Percentiles rank a stretch among this genome's conserved stretches.
Evolutionary conservation across 37 sponge, comb jelly and placozoan species (phyloP).

Genomic region (Petrosia ficiformis): DNA sequence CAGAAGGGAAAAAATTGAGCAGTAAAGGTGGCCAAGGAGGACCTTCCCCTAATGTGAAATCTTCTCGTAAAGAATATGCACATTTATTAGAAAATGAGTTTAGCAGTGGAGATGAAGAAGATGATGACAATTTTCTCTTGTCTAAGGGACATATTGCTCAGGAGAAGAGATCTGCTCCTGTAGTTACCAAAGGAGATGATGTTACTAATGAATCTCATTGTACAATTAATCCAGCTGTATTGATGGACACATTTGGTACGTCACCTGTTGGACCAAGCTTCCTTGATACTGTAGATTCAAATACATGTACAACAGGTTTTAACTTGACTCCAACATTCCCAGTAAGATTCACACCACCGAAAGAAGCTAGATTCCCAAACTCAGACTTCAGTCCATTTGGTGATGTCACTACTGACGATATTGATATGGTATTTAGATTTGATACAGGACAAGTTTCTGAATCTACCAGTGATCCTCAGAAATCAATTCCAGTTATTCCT

Average conservation of each 20-base stretch:
- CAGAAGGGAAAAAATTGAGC: background rate
- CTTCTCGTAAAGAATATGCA: conserved; percentile 35
- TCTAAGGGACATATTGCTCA: background rate
- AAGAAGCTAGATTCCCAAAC: background rate
- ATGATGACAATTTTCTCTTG: background rate
- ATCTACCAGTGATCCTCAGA: too few relatives aligned
- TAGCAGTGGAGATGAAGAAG: background rate
- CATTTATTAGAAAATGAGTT: conserved; percentile 15
- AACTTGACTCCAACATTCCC: too few relatives aligned
- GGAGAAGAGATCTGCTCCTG: background rate
- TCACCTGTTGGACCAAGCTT: background rate
- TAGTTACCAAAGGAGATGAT: background rate
- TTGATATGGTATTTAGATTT: too few relatives aligned
- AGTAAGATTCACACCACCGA: background rate
- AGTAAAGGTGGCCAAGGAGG: conserved; percentile 3
- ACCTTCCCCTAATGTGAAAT: conserved; percentile 42
- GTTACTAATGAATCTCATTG: too few relatives aligned
- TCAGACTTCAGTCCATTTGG: background rate
- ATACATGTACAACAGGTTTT: too few relatives aligned
- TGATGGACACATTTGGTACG: too few relatives aligned
- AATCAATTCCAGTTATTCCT: background rate
- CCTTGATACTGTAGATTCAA: background rate
- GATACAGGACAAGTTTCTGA: too few relatives aligned
- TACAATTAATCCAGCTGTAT: background rate
- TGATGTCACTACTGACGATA: background rate